Percentiles rank a stretch among this genome's conserved stretches.
Conservation (phyloP, 2,888 invertebrate species). For the Ischnura elegans region DNA sequence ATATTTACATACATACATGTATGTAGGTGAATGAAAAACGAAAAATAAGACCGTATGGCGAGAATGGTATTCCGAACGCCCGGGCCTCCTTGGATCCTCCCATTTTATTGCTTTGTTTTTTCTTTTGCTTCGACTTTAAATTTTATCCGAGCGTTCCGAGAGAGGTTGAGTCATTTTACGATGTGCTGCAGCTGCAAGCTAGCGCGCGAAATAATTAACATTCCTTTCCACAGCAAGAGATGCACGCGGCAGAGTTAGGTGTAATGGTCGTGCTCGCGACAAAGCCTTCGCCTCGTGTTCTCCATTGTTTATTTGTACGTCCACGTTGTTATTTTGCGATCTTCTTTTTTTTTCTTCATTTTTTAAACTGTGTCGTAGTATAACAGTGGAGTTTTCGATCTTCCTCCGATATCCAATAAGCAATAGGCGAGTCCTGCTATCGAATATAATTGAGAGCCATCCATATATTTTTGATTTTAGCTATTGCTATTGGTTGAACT, state of each 20-base stretch:
- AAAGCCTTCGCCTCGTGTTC: background rate
- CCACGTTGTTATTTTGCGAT: background rate
- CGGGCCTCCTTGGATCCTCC: background rate
- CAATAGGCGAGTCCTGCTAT: too few relatives aligned
- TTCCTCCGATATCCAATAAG: too few relatives aligned
- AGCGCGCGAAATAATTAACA: constrained; percentile 16
- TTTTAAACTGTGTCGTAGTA: too few relatives aligned
- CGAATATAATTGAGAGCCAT: too few relatives aligned
- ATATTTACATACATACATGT: background rate
- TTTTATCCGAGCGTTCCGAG: background rate
- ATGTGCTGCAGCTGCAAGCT: constrained; percentile 13
- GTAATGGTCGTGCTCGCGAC: background rate
- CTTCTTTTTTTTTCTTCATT: too few relatives aligned
- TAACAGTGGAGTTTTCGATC: too few relatives aligned
- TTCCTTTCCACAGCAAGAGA: background rate
- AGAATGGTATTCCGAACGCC: background rate
- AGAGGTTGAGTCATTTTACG: background rate
- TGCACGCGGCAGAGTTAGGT: background rate
- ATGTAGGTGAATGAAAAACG: too few relatives aligned
- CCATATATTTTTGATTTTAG: too few relatives aligned
- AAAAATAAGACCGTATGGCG: background rate
- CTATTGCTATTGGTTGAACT: too few relatives aligned
- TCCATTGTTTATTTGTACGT: background rate
- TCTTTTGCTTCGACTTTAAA: background rate
- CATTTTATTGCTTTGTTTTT: background rate